Conservation (phyloP, 2,113 vertebrate species). For the Eudyptes chrysolophus region DNA sequence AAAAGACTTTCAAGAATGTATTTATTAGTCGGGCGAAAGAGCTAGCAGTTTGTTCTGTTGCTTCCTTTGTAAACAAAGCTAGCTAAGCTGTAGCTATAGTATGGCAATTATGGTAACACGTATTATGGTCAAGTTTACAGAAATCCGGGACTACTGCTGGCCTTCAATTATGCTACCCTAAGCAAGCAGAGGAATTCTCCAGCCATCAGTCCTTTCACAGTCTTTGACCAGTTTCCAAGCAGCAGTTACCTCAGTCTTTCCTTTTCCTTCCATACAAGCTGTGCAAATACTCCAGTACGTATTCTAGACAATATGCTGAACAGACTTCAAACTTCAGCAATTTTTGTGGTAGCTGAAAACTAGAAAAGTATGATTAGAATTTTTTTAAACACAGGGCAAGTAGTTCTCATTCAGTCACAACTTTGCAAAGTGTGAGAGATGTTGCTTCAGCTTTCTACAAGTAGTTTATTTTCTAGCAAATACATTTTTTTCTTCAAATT, state of each 20-base stretch:
- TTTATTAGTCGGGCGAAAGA: not conserved
- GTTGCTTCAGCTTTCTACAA: not conserved
- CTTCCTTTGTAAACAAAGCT: not conserved
- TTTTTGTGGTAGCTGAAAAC: not conserved
- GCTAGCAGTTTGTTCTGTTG: not conserved
- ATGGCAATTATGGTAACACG: not conserved
- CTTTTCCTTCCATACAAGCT: not conserved
- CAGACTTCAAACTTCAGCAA: not conserved
- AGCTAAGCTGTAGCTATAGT: not conserved
- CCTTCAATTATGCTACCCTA: not conserved
- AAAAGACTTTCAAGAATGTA: not conserved
- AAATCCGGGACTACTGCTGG: not conserved
- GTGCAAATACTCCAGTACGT: not conserved
- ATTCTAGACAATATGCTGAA: not conserved
- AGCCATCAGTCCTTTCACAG: not conserved
- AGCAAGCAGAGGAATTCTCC: not conserved
- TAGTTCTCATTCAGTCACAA: not conserved
- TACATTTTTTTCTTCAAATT: not conserved
- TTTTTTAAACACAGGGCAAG: not conserved
- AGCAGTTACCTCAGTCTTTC: not conserved
- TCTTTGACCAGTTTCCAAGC: not conserved
- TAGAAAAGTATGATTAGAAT: not conserved
- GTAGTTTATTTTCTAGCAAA: not conserved
- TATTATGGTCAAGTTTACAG: not conserved
- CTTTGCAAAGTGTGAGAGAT: not conserved